A percentile compares a stretch with the other conserved stretches of the same genome.
Conservation (phyloP, 2,888 invertebrate genomes). For the Nineta flava region DNA sequence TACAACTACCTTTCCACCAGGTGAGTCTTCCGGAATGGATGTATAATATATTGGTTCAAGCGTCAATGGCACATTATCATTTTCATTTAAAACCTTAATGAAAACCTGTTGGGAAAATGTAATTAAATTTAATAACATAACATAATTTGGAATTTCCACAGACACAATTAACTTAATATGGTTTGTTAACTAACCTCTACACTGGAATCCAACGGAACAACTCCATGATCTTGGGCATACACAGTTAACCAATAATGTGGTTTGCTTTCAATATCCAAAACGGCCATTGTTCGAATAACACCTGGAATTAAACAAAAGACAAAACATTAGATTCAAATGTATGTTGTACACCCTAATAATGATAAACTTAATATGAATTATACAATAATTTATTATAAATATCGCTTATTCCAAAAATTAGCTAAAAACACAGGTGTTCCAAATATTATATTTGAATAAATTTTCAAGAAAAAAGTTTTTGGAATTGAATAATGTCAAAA, state of each 20-base stretch:
- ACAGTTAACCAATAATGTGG: constrained; percentile 88
- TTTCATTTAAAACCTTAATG: constrained; percentile 75
- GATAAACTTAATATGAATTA: too few relatives aligned
- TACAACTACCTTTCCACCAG: constrained; percentile 52
- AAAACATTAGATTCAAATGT: neutral
- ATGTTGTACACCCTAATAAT: too few relatives aligned
- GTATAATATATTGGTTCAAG: constrained; percentile 74
- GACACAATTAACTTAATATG: too few relatives aligned
- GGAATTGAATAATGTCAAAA: too few relatives aligned
- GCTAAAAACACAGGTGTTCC: too few relatives aligned
- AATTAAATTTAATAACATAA: neutral
- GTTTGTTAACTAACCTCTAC: constrained; percentile 63
- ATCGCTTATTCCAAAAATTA: too few relatives aligned
- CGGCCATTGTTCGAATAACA: constrained; percentile 63
- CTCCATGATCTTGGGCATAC: constrained; percentile 82
- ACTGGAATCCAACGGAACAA: constrained; percentile 69
- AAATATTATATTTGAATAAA: too few relatives aligned
- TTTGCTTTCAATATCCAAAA: constrained; percentile 78
- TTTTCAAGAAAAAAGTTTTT: too few relatives aligned
- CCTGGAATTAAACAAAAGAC: constrained; percentile 39
- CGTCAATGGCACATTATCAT: constrained; percentile 90
- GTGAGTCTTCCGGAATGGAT: constrained; percentile 63
- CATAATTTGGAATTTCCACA: too few relatives aligned
- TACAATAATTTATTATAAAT: too few relatives aligned
- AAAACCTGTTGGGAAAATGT: constrained; percentile 42